Evolutionary conservation across 2,888 invertebrate species (phyloP).

Genomic region (Tenthredo mesomela): DNA sequence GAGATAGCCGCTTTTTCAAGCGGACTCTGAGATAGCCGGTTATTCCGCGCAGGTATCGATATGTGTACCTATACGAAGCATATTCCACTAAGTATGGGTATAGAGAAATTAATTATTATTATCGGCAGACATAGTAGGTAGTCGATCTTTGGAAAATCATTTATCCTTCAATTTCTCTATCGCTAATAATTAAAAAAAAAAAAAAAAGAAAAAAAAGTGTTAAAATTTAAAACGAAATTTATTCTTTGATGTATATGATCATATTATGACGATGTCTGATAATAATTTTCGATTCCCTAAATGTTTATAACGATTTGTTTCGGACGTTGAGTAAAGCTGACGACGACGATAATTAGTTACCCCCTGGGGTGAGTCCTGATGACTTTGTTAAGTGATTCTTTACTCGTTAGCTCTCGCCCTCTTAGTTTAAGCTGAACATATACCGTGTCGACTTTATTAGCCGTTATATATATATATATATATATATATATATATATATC

Average conservation of each 20-base stretch:
- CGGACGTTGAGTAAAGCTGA: background rate
- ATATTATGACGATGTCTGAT: background rate
- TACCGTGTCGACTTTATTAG: slow-evolving; percentile 30
- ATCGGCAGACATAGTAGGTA: too few relatives aligned
- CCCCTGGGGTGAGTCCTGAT: slow-evolving; percentile 18
- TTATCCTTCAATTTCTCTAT: too few relatives aligned
- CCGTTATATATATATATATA: too few relatives aligned
- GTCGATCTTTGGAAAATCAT: too few relatives aligned
- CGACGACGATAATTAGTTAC: slow-evolving; percentile 19
- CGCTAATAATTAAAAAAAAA: too few relatives aligned
- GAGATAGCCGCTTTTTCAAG: too few relatives aligned
- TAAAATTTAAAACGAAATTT: background rate
- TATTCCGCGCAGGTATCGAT: too few relatives aligned
- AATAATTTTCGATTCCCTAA: background rate
- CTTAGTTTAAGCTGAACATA: slow-evolving; percentile 3
- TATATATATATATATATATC: too few relatives aligned
- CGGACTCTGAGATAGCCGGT: too few relatives aligned
- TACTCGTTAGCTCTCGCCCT: slow-evolving; percentile 36
- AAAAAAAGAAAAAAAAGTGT: background rate
- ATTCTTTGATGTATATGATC: background rate
- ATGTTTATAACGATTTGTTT: background rate
- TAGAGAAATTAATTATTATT: too few relatives aligned
- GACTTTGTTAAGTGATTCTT: slow-evolving; percentile 43
- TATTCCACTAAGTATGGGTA: too few relatives aligned
- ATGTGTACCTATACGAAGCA: too few relatives aligned